Conservation (phyloP, 2,797 vertebrate genomes). For the Coreius guichenoti region DNA sequence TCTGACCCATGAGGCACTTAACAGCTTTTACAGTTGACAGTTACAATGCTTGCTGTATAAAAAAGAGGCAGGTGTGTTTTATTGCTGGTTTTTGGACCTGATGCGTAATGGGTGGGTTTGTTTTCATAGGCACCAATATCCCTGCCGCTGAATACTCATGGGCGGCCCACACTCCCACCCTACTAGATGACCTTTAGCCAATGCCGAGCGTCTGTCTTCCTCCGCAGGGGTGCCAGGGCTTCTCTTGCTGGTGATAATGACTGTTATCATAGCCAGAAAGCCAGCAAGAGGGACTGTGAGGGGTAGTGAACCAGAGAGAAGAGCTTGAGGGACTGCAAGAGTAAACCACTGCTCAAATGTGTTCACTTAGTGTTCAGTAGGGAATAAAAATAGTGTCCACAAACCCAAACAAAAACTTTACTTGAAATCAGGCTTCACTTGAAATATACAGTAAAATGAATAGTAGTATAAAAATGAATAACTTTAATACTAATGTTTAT, state of each 20-base stretch:
- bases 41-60: constrained; percentile 33
- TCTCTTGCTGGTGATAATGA: constrained; percentile 58
- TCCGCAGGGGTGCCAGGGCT: constrained; percentile 51
- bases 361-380: background rate
- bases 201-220: constrained; percentile 39
- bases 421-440: constrained; percentile 1
- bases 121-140: background rate
- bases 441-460: background rate
- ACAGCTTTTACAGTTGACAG: constrained; percentile 43
- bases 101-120: constrained; percentile 14
- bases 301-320: constrained; percentile 8
- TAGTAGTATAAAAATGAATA: background rate
- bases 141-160: background rate
- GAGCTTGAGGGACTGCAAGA: constrained; percentile 16
- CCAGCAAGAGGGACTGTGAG: background rate
- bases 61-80: constrained; percentile 26
- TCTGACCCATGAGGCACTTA: constrained; percentile 31
- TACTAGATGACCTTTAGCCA: constrained; percentile 55
- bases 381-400: background rate
- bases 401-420: background rate
- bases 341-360: background rate
- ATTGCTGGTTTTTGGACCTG: constrained; percentile 24
- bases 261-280: constrained; percentile 55
- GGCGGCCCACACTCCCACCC: background rate
- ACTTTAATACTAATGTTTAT: background rate